Evolutionary conservation across 2,888 invertebrate species (phyloP), one percentile per base, ranked within the genome.

Genomic region (Neoaliturus tenellus): DNA sequence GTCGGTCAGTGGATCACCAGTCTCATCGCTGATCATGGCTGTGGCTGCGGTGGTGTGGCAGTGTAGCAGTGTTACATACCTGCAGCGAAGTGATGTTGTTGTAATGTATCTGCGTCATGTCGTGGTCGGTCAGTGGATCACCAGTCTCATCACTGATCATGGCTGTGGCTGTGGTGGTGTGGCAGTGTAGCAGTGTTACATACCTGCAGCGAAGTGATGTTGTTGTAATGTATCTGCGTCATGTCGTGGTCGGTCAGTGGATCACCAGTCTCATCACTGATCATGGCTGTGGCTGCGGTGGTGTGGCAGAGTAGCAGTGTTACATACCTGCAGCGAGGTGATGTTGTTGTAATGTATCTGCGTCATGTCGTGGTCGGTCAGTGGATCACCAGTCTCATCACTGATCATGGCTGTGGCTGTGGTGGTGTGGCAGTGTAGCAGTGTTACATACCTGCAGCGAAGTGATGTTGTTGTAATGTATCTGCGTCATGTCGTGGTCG

Each of bases 111-210:
- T 97, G 94, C 44, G 97, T 97, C 95, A 99, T 98, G 89, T 99
- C 98, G 85, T 96, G 95, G 89, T 99, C 98, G 0, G 96, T 97
- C 87, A 99, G 92, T 0, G 98, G 97, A 90, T 98, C 98, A 0
- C 99, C 99, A 0, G 97, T 96, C 89, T 97, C 96, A 89, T 99
- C 99, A 90, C 97, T 98, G 86, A 99, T 99, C 91, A n/a, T n/a
- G n/a, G n/a, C n/a, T n/a, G n/a, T n/a, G n/a, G n/a, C n/a, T n/a
- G n/a, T n/a, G n/a, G n/a, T n/a, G n/a, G n/a, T n/a, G n/a, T n/a
- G n/a, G n/a, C n/a, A n/a, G n/a, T n/a, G n/a, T n/a, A n/a, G n/a
- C n/a, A n/a, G n/a, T n/a, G n/a, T n/a, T n/a, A n/a, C n/a, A n/a
- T 51, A 95, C 95, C 93, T 97, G 98, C 81, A 99, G 91, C 0